Base-by-base conservation (phyloP, 2,797 vertebrate species). In the Chelonia mydas region DNA sequence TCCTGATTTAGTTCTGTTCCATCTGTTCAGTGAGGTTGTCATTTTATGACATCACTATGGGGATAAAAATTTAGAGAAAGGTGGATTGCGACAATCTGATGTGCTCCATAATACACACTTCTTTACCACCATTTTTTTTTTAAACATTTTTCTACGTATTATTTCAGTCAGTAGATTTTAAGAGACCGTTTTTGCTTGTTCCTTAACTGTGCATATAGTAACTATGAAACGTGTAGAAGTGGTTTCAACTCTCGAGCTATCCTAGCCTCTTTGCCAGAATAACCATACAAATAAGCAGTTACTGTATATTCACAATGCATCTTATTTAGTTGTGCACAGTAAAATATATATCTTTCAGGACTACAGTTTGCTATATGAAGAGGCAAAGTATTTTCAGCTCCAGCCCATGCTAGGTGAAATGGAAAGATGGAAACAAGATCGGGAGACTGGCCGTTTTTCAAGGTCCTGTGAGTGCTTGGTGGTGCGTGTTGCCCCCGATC, bases 301-400 rank as follows among this genome's bases (percentile, higher is more conserved):
- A 72, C 21, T 78, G 9, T 80, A 21, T 59, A 2, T 78, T 61
- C 89, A 81, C 33, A 19, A 41, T n/a, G 61, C 59, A 50, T 80
- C 88, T 10, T 57, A 6, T 89, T 80, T 84, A 91, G 82, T 9
- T 95, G 90, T 90, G 86, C 89, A 74, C 93, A 91, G 83, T 96
- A 86, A 97, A 68, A 41, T 72, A 11, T 27, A 31, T 96, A 84
- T 96, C 90, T 97, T 97, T 87, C 97, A 99, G 99, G 99, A 99
- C 97, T 99, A 99, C 98, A 99, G 99, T 96, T 98, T 99, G 97
- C 97, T 99, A 97, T 99, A 99, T 81, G 99, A 99, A 99, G 99
- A 99, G 97, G 99, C 99, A 17, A 99, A 99, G n/a, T 99, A 99
- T 96, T 99, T 99, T 97, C 99, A 99, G 98, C 98, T 99, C 96